These are phyloP conservation scores for Zaprionus lineosus DNA, from an alignment of 2,888 invertebrate species.

Conservation along the genomic window DNA sequence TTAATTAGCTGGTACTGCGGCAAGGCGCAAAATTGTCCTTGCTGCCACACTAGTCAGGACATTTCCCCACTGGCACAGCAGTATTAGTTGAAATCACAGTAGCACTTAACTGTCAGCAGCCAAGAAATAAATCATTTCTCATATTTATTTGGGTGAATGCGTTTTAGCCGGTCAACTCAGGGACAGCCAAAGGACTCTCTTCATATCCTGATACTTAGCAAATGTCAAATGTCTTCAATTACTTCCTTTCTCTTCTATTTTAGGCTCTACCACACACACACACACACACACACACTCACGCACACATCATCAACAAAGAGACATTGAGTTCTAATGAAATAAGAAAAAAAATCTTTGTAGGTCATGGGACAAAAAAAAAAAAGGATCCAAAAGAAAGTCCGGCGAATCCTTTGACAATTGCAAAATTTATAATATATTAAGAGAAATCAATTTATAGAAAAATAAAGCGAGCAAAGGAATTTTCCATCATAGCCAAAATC, in stretches of 20 bases:
- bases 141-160: conserved; percentile 2
- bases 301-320: not conserved
- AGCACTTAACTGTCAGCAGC: conserved; percentile 2
- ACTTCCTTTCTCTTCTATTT: no score
- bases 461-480: no score
- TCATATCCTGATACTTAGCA: conserved; percentile 30
- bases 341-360: conserved; percentile 18
- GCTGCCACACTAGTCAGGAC: conserved; percentile 8
- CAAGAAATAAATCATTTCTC: conserved; percentile 34
- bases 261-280: conserved; percentile 23
- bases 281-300: conserved; percentile 13
- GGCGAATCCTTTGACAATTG: no score
- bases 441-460: no score
- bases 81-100: not conserved
- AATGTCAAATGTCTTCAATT: conserved; percentile 51
- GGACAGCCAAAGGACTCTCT: conserved; percentile 10
- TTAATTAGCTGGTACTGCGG: conserved; percentile 54
- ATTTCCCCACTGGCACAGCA: conserved; percentile 8
- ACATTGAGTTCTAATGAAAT: conserved; percentile 27
- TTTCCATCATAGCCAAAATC: no score
- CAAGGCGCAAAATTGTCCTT: conserved; percentile 22
- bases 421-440: no score
- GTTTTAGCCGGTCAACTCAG: conserved; percentile 24
- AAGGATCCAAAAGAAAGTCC: not conserved
- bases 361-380: conserved; percentile 15